A percentile compares a stretch with the other conserved stretches of the same genome.
These are phyloP conservation scores for Cerastis rubricosa DNA, from an alignment of 2,888 invertebrate species.

Conservation along the genomic window DNA sequence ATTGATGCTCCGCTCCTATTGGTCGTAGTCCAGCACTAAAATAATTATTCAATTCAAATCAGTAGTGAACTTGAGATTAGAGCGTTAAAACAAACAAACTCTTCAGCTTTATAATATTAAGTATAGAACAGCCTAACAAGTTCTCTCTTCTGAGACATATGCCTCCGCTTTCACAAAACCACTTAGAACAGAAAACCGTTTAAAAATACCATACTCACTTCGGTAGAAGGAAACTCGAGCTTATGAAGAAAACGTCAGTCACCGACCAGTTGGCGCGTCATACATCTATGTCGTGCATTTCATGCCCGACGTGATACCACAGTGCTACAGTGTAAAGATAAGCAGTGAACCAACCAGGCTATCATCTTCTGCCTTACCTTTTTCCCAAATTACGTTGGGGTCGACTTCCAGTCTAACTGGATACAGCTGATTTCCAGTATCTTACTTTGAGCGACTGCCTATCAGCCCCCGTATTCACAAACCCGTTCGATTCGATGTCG, in stretches of 20 bases:
- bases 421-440: neutral
- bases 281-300: conserved; percentile 28
- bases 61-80: too few species aligned
- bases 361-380: neutral
- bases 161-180: neutral
- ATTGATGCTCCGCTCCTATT: too few species aligned
- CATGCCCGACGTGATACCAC: conserved; percentile 23
- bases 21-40: too few species aligned
- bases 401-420: neutral
- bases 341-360: neutral
- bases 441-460: neutral
- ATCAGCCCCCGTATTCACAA: too few species aligned
- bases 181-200: neutral
- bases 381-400: neutral
- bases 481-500: too few species aligned
- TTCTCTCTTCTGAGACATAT: neutral
- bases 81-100: too few species aligned
- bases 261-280: conserved; percentile 19
- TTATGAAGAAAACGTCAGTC: conserved; percentile 20
- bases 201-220: neutral
- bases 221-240: neutral
- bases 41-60: too few species aligned
- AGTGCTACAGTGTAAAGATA: neutral
- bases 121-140: neutral
- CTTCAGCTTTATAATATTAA: too few species aligned